phyloP scores from a whole-genome alignment of 2,797 vertebrate species.

The Platyrinchus mystaceus region DNA sequence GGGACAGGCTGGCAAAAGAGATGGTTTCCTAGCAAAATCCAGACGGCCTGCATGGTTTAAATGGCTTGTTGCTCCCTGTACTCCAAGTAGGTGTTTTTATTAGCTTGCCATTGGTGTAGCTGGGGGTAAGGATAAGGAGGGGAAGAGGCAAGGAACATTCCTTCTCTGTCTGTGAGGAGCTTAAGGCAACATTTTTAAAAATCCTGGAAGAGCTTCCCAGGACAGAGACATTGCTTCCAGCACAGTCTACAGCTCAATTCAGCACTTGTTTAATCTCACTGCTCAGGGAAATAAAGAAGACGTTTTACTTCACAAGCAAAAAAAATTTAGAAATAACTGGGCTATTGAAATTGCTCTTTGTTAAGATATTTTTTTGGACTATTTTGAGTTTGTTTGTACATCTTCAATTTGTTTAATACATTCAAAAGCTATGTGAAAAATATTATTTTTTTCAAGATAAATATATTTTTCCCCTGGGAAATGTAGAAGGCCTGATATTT shows the following conservation, averaged over 20 bases:
- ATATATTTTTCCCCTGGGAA: not conserved
- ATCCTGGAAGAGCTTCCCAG: not conserved
- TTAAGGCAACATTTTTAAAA: not conserved
- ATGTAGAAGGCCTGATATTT: not conserved
- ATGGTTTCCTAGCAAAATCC: not conserved
- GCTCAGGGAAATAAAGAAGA: not conserved
- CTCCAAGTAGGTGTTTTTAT: not conserved
- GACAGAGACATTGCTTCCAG: not conserved
- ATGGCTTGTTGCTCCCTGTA: not conserved
- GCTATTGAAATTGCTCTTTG: not conserved
- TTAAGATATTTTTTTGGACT: not conserved
- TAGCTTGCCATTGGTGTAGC: not conserved
- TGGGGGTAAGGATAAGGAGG: not conserved
- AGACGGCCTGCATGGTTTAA: not conserved
- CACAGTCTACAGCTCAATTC: not conserved
- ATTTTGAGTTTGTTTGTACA: not conserved
- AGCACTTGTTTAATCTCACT: not conserved
- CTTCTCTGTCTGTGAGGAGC: not conserved
- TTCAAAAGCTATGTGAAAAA: not conserved
- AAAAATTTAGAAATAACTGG: not conserved
- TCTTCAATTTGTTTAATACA: not conserved
- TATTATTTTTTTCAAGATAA: not conserved
- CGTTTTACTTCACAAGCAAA: not conserved
- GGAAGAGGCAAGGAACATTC: not conserved
- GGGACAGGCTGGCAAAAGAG: not conserved